Evolutionary conservation across 1,140 invertebrate species (phyloP).

Genomic region (Ips typographus): DNA sequence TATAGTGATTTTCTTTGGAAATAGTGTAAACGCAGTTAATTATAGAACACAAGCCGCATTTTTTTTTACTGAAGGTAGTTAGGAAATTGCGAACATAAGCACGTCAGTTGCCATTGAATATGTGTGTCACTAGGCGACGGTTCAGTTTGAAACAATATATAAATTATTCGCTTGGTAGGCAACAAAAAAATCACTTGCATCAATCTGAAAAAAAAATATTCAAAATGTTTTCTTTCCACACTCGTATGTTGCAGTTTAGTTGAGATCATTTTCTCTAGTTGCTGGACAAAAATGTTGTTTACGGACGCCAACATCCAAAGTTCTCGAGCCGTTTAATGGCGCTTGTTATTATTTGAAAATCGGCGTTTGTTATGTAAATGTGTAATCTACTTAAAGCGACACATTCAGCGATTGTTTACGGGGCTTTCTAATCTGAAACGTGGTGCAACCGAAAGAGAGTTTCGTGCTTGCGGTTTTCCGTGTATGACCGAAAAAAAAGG

Average conservation of each 20-base stretch:
- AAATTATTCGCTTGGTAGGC: too few species aligned
- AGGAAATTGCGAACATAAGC: constrained; percentile 3
- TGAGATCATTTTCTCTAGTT: too few species aligned
- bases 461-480: neutral
- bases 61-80: neutral
- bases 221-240: too few species aligned
- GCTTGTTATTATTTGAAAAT: neutral
- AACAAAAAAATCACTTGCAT: too few species aligned
- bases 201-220: too few species aligned
- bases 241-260: too few species aligned
- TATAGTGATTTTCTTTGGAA: neutral
- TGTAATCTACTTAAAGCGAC: constrained; percentile 2
- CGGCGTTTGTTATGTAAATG: neutral
- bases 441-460: constrained; percentile 1
- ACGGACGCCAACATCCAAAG: neutral
- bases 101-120: constrained; percentile 8
- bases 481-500: neutral
- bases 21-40: constrained; percentile 3
- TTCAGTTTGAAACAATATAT: neutral
- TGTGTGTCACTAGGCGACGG: constrained; percentile 10
- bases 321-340: neutral
- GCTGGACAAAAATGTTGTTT: neutral
- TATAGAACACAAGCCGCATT: neutral
- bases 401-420: constrained; percentile 1
- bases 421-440: constrained; percentile 1